These are phyloP conservation scores for Pedetes capensis DNA, from an alignment of 2,113 vertebrate species.

Conservation along the genomic window DNA sequence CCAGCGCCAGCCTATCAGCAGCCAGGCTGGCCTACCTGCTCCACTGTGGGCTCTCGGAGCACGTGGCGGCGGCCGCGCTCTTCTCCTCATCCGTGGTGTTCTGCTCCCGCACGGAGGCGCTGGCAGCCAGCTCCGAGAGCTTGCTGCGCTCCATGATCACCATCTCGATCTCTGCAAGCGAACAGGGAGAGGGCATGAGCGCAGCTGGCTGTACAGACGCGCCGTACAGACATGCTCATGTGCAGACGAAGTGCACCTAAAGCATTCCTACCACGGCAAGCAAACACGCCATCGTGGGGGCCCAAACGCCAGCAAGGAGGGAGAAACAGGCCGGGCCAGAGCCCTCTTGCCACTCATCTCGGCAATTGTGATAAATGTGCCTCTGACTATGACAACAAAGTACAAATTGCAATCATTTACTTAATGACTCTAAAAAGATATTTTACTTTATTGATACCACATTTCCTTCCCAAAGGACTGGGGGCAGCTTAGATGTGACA, in stretches of 20 bases:
- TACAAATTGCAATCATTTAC: not conserved
- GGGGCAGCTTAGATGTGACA: not conserved
- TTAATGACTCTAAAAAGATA: not conserved
- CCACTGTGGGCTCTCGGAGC: slow-evolving; percentile 83
- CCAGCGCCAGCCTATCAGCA: not conserved
- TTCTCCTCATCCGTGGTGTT: slow-evolving; percentile 99
- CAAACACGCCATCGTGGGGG: not conserved
- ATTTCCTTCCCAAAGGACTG: slow-evolving; percentile 15
- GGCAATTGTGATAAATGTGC: not conserved
- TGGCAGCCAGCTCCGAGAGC: slow-evolving; percentile 80
- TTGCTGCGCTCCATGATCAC: slow-evolving; percentile 98
- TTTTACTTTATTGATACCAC: not conserved
- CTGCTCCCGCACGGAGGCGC: slow-evolving; percentile 89
- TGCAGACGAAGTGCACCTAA: accelerated
- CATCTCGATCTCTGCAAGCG: slow-evolving; percentile 96
- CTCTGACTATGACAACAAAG: not conserved
- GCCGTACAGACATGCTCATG: not conserved
- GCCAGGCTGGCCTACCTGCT: slow-evolving; percentile 85
- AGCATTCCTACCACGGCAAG: not conserved
- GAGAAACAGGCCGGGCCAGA: not conserved
- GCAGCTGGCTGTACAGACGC: not conserved
- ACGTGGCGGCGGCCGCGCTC: slow-evolving; percentile 90
- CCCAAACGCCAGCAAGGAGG: not conserved
- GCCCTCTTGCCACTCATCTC: not conserved
- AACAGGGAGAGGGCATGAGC: not conserved